phyloP scores from a whole-genome alignment of 92 coral and sea anemone genomes.

The Paramuricea clavata region DNA sequence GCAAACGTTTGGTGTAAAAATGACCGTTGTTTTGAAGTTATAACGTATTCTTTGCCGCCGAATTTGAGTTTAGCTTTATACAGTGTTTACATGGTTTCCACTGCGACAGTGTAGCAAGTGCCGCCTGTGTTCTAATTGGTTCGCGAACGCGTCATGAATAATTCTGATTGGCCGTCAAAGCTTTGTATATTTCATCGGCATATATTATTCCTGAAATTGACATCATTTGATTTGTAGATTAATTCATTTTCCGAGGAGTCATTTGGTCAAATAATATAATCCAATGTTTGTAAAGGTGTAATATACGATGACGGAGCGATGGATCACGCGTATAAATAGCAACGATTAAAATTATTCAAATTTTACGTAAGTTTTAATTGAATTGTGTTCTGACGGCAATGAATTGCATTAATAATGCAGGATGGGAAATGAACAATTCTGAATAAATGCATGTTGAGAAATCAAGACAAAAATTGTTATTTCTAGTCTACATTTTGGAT shows the following conservation, averaged over 20 bases:
- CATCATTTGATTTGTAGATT: constrained; percentile 30
- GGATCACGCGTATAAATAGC: constrained; percentile 44
- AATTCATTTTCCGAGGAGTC: neutral
- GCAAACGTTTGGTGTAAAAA: neutral
- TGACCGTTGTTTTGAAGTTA: neutral
- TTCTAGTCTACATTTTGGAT: too few species aligned
- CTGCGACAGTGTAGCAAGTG: constrained; percentile 6
- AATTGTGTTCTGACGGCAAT: neutral
- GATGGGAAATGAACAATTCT: neutral
- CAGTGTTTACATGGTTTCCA: constrained; percentile 42
- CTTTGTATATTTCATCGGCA: constrained; percentile 11
- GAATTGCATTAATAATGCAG: neutral
- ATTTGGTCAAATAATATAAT: neutral
- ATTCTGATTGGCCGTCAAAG: constrained; percentile 33
- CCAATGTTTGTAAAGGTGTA: neutral
- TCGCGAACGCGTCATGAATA: neutral
- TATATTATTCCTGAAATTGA: constrained; percentile 14
- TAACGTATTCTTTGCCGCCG: constrained; percentile 17
- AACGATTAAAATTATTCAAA: neutral
- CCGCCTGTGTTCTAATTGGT: constrained; percentile 38
- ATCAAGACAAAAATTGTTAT: too few species aligned
- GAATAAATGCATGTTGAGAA: too few species aligned
- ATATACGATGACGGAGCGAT: neutral
- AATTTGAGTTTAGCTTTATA: neutral
- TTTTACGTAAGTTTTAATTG: neutral